Conservation (phyloP, 1,140 invertebrate species). For the Aphaenogaster floridana region DNA sequence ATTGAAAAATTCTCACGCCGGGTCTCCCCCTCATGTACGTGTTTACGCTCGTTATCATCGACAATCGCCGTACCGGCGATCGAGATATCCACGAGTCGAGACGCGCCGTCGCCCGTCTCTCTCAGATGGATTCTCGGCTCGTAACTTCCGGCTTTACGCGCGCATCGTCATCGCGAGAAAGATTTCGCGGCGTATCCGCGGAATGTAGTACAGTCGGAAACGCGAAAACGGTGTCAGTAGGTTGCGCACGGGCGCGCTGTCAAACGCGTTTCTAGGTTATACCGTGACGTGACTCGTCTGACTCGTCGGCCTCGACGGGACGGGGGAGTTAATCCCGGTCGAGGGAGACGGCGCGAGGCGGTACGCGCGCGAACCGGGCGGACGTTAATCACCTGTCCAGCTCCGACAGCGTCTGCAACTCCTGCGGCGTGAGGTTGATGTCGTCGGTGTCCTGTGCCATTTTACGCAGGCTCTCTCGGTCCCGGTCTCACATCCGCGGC, state of each 20-base stretch:
- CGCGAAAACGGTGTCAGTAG: slow-evolving; percentile 80
- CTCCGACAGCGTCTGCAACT: slow-evolving; percentile 94
- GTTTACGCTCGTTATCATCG: not conserved
- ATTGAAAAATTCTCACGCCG: no score
- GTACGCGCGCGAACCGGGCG: not conserved
- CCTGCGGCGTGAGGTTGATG: slow-evolving; percentile 90
- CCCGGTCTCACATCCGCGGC: slow-evolving; percentile 27
- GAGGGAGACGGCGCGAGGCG: not conserved
- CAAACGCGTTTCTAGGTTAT: slow-evolving; percentile 75
- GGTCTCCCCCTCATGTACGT: not conserved
- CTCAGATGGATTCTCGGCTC: no score
- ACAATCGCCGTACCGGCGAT: not conserved
- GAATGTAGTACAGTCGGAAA: slow-evolving; percentile 3
- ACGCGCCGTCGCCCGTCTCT: not conserved
- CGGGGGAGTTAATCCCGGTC: not conserved
- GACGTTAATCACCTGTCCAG: slow-evolving; percentile 91
- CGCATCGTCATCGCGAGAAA: not conserved
- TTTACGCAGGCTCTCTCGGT: slow-evolving; percentile 50
- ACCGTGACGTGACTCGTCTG: slow-evolving; percentile 12
- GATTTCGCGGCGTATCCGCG: not conserved
- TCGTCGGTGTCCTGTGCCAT: slow-evolving; percentile 88
- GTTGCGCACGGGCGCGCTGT: slow-evolving; percentile 74
- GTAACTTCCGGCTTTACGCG: not conserved
- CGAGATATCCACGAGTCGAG: not conserved
- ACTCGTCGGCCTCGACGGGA: not conserved